phyloP scores from a whole-genome alignment of 2,113 vertebrate genomes.

The Salvelinus namaycush region DNA sequence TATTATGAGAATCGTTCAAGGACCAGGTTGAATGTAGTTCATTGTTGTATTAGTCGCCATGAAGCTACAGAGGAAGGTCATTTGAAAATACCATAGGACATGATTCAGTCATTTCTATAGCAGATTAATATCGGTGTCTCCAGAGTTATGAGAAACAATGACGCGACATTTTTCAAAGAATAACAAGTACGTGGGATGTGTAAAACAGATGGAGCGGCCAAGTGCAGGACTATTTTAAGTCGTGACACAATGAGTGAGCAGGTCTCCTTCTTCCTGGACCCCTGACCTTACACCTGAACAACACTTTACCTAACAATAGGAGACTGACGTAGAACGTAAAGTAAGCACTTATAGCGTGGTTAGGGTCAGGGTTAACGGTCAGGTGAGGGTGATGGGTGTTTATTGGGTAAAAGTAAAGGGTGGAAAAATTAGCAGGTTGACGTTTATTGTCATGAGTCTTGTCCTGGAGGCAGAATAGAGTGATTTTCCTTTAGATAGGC shows the following conservation, averaged over 20 bases:
- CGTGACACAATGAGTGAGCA: constrained; percentile 15
- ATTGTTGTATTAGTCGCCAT: not conserved
- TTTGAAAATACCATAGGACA: not conserved
- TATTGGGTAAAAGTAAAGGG: not conserved
- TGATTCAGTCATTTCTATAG: not conserved
- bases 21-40: not conserved
- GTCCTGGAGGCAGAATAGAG: too few relatives aligned
- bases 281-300: constrained; percentile 45
- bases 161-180: constrained; percentile 19
- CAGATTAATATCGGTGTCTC: not conserved
- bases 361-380: too few relatives aligned
- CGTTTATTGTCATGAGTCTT: too few relatives aligned
- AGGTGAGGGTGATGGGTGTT: too few relatives aligned
- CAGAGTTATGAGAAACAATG: constrained; percentile 3
- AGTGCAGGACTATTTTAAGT: constrained; percentile 43
- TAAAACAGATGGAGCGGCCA: constrained; percentile 32
- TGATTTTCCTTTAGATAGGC: too few relatives aligned
- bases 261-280: not conserved
- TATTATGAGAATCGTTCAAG: not conserved
- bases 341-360: constrained; percentile 11
- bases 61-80: not conserved
- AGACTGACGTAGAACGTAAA: constrained; percentile 24
- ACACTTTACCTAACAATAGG: constrained; percentile 41
- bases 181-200: constrained; percentile 17
- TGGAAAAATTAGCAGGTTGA: not conserved